Evolutionary conservation across 2,888 invertebrate species (phyloP).

Genomic region (Acanthosoma haemorrhoidale): DNA sequence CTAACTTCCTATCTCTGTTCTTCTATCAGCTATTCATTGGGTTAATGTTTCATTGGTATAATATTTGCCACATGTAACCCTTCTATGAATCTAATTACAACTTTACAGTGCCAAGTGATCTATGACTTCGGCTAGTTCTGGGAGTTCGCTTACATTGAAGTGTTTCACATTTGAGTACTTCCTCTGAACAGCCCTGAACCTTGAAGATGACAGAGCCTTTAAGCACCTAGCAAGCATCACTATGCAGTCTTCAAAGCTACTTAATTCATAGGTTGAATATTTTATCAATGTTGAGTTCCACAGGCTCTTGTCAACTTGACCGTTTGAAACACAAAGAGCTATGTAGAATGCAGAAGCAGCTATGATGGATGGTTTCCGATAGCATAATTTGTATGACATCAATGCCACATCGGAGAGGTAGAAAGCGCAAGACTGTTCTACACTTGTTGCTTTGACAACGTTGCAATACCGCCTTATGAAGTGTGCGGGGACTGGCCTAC

Average conservation of each 20-base stretch:
- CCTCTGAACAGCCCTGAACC: constrained; percentile 60
- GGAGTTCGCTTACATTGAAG: constrained; percentile 59
- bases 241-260: constrained; percentile 64
- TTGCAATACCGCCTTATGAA: constrained; percentile 77
- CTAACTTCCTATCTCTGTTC: neutral
- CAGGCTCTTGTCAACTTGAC: constrained; percentile 48
- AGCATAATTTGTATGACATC: constrained; percentile 72
- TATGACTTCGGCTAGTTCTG: constrained; percentile 52
- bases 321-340: constrained; percentile 55
- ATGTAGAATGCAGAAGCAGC: constrained; percentile 77
- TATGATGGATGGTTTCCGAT: constrained; percentile 74
- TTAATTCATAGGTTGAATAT: constrained; percentile 69
- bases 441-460: constrained; percentile 55
- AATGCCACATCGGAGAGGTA: constrained; percentile 83
- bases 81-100: neutral
- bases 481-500: constrained; percentile 79
- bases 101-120: neutral
- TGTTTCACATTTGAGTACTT: constrained; percentile 59
- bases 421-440: constrained; percentile 76
- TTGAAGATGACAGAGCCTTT: constrained; percentile 61
- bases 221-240: constrained; percentile 64
- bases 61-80: neutral
- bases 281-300: constrained; percentile 72
- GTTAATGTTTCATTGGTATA: neutral
- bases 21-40: neutral